phyloP scores from a whole-genome alignment of 2,113 vertebrate species.

The Coracopsis vasa region DNA sequence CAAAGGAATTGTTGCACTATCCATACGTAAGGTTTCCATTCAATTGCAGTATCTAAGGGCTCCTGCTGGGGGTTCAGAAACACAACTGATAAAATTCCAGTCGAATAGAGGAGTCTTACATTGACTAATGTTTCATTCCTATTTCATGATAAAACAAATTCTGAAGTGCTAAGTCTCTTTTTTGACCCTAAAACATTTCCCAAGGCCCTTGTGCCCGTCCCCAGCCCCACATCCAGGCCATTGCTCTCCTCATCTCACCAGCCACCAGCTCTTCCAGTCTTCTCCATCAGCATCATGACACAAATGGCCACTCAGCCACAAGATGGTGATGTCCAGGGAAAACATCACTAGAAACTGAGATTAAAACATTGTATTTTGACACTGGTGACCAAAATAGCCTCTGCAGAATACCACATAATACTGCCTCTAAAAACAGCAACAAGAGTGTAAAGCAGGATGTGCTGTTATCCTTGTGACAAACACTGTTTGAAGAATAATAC shows the following conservation, averaged over 20 bases:
- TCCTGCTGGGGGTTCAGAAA: conserved; percentile 39
- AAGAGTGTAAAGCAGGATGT: accelerated
- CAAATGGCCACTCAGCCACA: neutral
- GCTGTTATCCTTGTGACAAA: neutral
- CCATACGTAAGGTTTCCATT: neutral
- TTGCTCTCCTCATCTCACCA: neutral
- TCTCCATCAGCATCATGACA: neutral
- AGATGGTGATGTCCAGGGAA: neutral
- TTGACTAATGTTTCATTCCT: neutral
- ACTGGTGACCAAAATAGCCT: neutral
- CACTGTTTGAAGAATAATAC: neutral
- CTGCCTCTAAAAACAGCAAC: accelerated
- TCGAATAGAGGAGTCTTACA: neutral
- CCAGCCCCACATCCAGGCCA: neutral
- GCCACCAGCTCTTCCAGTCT: neutral
- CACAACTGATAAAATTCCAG: conserved; percentile 6
- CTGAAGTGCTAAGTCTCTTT: neutral
- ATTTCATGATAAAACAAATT: conserved; percentile 6
- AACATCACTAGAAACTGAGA: neutral
- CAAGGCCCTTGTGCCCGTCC: neutral
- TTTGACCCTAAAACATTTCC: neutral
- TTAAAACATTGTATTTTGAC: neutral
- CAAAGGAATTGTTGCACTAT: neutral
- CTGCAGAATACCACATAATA: neutral
- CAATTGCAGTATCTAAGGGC: neutral